Percentiles rank a stretch among this genome's conserved stretches.
phyloP scores from a whole-genome alignment of 2,113 vertebrate genomes.

The Gorsachius goisagi region DNA sequence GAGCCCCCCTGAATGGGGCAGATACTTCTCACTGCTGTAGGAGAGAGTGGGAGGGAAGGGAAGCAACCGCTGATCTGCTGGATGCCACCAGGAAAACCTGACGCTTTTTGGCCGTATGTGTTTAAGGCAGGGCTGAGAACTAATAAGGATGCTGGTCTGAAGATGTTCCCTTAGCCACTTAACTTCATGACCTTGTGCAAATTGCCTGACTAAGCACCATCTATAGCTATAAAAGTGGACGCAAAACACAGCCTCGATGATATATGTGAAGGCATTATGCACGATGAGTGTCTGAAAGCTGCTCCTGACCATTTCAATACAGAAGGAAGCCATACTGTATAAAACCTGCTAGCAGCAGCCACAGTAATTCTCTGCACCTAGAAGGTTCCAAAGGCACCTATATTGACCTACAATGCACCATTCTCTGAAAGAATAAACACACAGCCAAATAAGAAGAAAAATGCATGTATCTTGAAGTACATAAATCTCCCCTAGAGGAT shows the following conservation, averaged over 20 bases:
- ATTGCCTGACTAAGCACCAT: not conserved
- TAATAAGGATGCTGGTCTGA: not conserved
- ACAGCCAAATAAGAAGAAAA: not conserved
- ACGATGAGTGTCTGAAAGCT: not conserved
- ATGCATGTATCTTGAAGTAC: not conserved
- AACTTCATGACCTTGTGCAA: not conserved
- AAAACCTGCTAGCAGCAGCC: not conserved
- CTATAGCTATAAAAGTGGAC: not conserved
- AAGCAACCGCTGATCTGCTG: not conserved
- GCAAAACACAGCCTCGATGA: not conserved
- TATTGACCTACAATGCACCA: not conserved
- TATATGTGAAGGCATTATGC: not conserved
- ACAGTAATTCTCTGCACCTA: not conserved
- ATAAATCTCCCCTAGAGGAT: not conserved
- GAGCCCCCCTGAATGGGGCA: not conserved
- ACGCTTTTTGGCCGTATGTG: not conserved
- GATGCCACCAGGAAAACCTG: not conserved
- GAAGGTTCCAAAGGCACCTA: not conserved
- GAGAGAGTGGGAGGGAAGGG: not conserved
- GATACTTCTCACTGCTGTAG: too few species aligned
- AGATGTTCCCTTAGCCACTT: not conserved
- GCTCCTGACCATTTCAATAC: not conserved
- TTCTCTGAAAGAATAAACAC: not conserved
- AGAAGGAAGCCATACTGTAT: not conserved
- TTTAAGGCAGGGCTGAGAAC: not conserved